Evolutionary conservation across 1,140 invertebrate species (phyloP), one percentile per base, ranked within the genome.

Genomic region (Bombus confusus): DNA sequence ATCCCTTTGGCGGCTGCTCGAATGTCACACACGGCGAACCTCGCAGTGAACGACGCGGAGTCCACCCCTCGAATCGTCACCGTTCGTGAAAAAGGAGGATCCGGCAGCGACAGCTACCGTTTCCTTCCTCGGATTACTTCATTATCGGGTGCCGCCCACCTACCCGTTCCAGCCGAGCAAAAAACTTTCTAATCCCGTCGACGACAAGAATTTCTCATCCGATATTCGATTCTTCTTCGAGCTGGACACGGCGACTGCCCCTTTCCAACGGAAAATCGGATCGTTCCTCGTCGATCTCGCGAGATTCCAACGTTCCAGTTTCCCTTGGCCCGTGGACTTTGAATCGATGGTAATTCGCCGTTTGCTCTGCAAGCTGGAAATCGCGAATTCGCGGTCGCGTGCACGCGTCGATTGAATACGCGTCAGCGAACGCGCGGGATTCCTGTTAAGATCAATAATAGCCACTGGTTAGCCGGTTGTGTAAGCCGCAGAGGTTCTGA

Each of bases 1-100:
- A 91, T 88, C 84, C 89, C 89, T 90, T 91, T 90, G 89, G 83
- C 86, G 89, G 89, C 83, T 76, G 83, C 89, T 91, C 88, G 86
- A 79, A 90, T 91, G 85, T 91, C 88, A 89, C 89, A 85, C 71
- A 82, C n/a, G 57, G 41, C 31, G 78, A 73, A 62, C 87, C 34
- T 25, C 34, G 89, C 37, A 64, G 68, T 41, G 64, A 80, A 87
- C 80, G 68, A 84, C 76, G 72, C 41, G 64, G 39, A 64, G 39
- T 77, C 77, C 86, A 64, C 68, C 80, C 81, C 62, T 75, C 57
- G 79, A 90, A 75, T 80, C 83, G 72, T 82, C 79, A 69, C 79
- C 52, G 69, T n/a, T 52, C 47, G n/a, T 57, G 72, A 80, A 79
- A 85, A 81, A 85, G 47, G 76, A 83, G 80, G 59, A 73, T 52